Evolutionary conservation across 2,113 vertebrate species (phyloP), one percentile per base, ranked within the genome.

Genomic region (Aptenodytes forsteri): DNA sequence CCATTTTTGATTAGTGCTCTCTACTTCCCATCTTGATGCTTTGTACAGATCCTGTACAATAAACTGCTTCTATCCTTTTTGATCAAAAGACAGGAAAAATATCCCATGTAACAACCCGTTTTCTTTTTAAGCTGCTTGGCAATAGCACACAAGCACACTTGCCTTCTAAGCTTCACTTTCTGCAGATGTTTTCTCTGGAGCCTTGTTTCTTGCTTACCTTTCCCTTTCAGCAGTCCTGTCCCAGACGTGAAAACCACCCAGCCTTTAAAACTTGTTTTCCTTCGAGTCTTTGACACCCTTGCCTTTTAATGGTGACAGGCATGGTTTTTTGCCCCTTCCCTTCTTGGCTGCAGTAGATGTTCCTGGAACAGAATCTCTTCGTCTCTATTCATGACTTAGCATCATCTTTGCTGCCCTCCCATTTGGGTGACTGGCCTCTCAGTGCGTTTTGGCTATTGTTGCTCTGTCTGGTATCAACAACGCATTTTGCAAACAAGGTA

Each of bases 161-260:
- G 91, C 72, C 86, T 78, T 44, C 75, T 40, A 64, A 67, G 65
- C 56, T 67, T 42, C 36, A 32, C 64, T 55, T 78, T 49, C 54
- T 80, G 83, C 90, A 96, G 83, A 59, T 93, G 54, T 95, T 95
- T 90, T 32, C 95, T 85, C 95, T 67, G 58, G 76, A 94, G 87
- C 61, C 89, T 75, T 32, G 65, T 54, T 70, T 54, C 55, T 59
- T n/a, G 32, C 29, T 61, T 56, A 90, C 90, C 75, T 87, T 96
- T 85, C 52, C 52, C 70, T 62, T 70, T 86, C 87, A 54, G 58
- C 80, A 83, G 36, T 46, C 42, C 79, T 56, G 19, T 46, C 81
- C 50, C 54, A 81, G 25, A 55, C 29, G 26, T n/a, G 34, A 49
- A 70, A 42, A 61, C 54, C 76, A 17, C 8, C 15, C 65, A 58